Percentiles rank a stretch among this genome's conserved stretches.
phyloP scores from a whole-genome alignment of 2,797 vertebrate genomes.

The Carduelis carduelis region DNA sequence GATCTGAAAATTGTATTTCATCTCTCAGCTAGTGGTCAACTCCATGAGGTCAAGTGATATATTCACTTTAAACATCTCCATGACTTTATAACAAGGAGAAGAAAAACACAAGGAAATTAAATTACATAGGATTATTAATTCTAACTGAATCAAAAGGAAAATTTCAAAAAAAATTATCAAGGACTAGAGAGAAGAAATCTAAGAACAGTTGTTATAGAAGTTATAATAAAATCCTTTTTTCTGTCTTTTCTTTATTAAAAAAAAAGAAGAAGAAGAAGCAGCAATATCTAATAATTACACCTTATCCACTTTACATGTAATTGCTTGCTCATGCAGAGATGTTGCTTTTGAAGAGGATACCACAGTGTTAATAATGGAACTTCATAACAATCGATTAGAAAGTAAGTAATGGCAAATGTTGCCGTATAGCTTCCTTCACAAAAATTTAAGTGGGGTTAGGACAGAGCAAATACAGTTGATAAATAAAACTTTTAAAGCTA shows the following conservation, averaged over 20 bases:
- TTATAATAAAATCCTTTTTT: neutral
- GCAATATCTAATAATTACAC: slow-evolving; percentile 6
- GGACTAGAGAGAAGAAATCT: slow-evolving; percentile 48
- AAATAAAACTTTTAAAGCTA: neutral
- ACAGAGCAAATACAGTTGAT: neutral
- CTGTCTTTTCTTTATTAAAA: neutral
- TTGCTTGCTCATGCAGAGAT: neutral
- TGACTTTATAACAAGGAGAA: slow-evolving; percentile 38
- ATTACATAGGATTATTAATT: slow-evolving; percentile 59
- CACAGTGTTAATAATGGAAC: neutral
- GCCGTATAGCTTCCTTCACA: neutral
- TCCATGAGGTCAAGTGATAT: neutral
- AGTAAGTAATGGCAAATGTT: neutral
- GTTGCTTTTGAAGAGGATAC: neutral
- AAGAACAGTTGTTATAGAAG: slow-evolving; percentile 45
- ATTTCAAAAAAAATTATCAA: slow-evolving; percentile 65
- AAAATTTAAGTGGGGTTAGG: neutral
- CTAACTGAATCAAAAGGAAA: slow-evolving; percentile 61
- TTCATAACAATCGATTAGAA: neutral
- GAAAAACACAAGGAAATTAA: slow-evolving; percentile 50
- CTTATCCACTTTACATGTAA: slow-evolving; percentile 11
- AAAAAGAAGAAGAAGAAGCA: neutral
- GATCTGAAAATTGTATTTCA: neutral
- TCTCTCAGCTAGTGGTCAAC: neutral
- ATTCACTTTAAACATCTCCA: neutral